Evolutionary conservation across 2,797 vertebrate genomes (phyloP).

Genomic region (Crenichthys baileyi): DNA sequence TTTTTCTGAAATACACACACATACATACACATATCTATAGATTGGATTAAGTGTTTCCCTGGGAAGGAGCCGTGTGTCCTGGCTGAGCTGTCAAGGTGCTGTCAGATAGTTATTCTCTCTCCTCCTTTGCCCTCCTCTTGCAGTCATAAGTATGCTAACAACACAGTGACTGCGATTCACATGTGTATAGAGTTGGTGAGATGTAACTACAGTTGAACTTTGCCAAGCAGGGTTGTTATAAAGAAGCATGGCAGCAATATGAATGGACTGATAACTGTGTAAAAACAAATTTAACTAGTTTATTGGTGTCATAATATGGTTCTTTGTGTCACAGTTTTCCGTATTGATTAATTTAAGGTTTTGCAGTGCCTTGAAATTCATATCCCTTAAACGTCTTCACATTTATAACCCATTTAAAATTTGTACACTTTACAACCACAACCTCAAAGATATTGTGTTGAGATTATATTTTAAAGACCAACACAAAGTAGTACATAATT

Average conservation of each 20-base stretch:
- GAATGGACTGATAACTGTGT: neutral
- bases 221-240: neutral
- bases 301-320: neutral
- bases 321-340: neutral
- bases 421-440: neutral
- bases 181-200: slow-evolving; percentile 14
- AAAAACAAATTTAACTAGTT: neutral
- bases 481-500: neutral
- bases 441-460: neutral
- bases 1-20: slow-evolving; percentile 50
- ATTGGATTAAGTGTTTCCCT: slow-evolving; percentile 76
- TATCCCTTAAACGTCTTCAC: neutral
- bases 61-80: slow-evolving; percentile 62
- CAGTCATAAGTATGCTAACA: slow-evolving; percentile 50
- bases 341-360: neutral
- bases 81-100: slow-evolving; percentile 66
- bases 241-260: neutral
- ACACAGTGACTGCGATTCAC: slow-evolving; percentile 39
- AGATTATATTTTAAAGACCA: neutral
- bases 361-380: neutral
- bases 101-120: slow-evolving; percentile 55
- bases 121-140: slow-evolving; percentile 48
- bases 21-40: slow-evolving; percentile 37
- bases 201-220: slow-evolving; percentile 17
- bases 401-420: neutral